phyloP scores from a whole-genome alignment of 2,797 vertebrate genomes.

The Myotis daubentonii region DNA sequence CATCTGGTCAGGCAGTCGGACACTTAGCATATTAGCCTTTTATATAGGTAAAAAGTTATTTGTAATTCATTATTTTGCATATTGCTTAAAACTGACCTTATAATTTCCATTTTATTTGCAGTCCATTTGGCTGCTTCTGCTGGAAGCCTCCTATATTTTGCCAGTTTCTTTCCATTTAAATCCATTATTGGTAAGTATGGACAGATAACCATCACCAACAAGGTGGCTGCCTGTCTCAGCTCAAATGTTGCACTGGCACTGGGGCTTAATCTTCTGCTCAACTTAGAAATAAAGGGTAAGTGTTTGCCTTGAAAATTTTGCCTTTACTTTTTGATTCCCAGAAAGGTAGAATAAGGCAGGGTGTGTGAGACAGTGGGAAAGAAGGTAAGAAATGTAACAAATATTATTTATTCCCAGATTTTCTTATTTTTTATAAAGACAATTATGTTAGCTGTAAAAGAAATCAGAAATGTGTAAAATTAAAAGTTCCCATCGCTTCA shows the following conservation, averaged over 20 bases:
- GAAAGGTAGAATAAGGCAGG: background rate
- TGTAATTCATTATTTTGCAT: conserved; percentile 13
- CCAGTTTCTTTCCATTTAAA: conserved; percentile 96
- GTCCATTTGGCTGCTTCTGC: conserved; percentile 92
- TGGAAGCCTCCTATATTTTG: conserved; percentile 95
- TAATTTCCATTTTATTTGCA: conserved; percentile 75
- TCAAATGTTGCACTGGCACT: conserved; percentile 97
- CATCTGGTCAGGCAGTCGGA: no score
- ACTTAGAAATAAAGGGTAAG: conserved; percentile 97
- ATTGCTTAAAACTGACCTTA: background rate
- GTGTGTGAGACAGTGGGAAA: background rate
- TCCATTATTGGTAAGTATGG: conserved; percentile 94
- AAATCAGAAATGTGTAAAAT: background rate
- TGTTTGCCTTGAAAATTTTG: background rate
- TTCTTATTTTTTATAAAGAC: background rate
- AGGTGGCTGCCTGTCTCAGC: conserved; percentile 94
- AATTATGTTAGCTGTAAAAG: background rate
- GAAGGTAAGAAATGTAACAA: background rate
- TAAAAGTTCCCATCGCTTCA: background rate
- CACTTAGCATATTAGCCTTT: no score
- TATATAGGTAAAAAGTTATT: background rate
- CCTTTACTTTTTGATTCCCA: conserved; percentile 11
- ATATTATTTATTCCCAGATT: background rate
- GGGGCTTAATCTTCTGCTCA: conserved; percentile 94
- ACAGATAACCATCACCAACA: conserved; percentile 90